These are phyloP conservation scores for Sylvia borin DNA, from an alignment of 2,797 vertebrate genomes.

Conservation along the genomic window DNA sequence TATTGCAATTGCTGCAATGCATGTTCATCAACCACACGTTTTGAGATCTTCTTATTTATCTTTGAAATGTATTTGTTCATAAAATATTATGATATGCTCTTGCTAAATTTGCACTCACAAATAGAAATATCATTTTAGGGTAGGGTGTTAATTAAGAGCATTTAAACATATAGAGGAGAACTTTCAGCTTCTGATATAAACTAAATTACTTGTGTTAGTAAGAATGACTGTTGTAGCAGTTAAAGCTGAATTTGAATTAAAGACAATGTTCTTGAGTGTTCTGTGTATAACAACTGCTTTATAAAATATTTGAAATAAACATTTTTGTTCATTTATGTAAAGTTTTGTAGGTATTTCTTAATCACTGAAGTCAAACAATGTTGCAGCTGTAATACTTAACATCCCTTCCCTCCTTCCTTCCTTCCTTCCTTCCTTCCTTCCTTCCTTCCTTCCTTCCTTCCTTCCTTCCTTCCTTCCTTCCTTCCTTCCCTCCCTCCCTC, in stretches of 20 bases:
- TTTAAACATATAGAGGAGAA: not conserved
- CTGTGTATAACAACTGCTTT: not conserved
- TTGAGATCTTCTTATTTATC: not conserved
- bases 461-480: no score
- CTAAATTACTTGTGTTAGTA: not conserved
- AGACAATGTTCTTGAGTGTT: not conserved
- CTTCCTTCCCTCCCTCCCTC: no score
- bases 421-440: no score
- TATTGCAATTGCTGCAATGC: constrained; percentile 27
- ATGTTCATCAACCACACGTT: not conserved
- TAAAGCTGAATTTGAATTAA: constrained; percentile 1
- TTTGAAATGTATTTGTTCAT: not conserved
- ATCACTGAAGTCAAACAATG: not conserved
- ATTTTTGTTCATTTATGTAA: not conserved
- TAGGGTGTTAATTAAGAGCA: not conserved
- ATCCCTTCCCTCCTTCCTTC: not conserved
- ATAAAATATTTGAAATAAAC: constrained; percentile 7
- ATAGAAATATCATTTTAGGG: not conserved
- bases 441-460: not conserved
- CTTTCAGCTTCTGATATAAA: not conserved
- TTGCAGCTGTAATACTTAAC: not conserved
- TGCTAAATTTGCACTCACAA: not conserved
- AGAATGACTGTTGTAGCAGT: not conserved
- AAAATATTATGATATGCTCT: not conserved
- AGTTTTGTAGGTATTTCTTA: not conserved